These are phyloP conservation scores for Hydrotaea diabolus DNA, from an alignment of 2,888 invertebrate genomes.

Conservation along the genomic window DNA sequence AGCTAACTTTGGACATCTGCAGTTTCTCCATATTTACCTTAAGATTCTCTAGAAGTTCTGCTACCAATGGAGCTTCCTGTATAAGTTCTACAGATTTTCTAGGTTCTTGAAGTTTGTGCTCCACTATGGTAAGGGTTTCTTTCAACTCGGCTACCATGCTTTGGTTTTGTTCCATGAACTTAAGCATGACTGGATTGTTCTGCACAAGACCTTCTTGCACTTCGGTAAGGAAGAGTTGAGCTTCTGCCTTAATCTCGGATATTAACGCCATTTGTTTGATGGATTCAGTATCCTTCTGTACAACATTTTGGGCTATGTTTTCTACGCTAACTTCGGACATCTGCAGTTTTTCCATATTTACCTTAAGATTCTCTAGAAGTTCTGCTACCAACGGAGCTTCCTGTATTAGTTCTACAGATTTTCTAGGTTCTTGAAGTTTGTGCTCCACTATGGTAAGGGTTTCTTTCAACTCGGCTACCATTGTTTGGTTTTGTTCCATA, in stretches of 20 bases:
- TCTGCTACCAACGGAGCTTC: conserved; percentile 48
- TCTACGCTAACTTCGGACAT: background rate
- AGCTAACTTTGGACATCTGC: background rate
- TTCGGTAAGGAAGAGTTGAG: conserved; percentile 71
- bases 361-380: conserved; percentile 45
- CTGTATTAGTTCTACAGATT: background rate
- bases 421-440: conserved; percentile 32
- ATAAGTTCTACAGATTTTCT: background rate
- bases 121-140: conserved; percentile 58
- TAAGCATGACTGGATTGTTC: conserved; percentile 70
- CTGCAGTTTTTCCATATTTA: background rate
- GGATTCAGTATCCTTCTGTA: background rate
- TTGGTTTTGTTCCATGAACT: conserved; percentile 73
- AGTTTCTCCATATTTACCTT: conserved; percentile 46
- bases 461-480: background rate
- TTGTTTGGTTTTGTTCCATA: background rate
- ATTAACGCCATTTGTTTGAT: conserved; percentile 12
- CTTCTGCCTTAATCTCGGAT: conserved; percentile 34
- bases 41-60: conserved; percentile 41
- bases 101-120: conserved; percentile 43
- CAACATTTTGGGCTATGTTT: background rate
- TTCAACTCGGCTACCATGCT: conserved; percentile 72
- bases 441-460: conserved; percentile 57
- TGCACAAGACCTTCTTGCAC: conserved; percentile 73
- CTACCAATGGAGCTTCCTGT: conserved; percentile 48